Evolutionary conservation across 2,888 invertebrate species (phyloP), one percentile per base, ranked within the genome.

Genomic region (Exephanes ischioxanthus): DNA sequence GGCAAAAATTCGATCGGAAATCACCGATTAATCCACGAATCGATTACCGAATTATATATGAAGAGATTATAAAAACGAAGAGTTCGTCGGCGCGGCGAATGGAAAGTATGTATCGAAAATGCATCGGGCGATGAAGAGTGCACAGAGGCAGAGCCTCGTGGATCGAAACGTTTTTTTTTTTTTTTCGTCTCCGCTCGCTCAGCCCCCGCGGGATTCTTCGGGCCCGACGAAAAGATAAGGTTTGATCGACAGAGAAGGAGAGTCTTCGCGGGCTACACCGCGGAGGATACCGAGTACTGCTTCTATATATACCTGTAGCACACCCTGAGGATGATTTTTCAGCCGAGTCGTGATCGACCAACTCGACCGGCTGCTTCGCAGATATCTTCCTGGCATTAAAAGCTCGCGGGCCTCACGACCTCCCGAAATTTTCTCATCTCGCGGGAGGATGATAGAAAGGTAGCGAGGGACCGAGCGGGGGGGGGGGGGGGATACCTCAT

Each of bases 351-450:
- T 86, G 80, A 85, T 85, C 83, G 80, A 78, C 70, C 55, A 85
- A 85, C 72, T 68, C 67, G 63, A 75, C 45, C 70, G 79, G 80
- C 67, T 22, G 61, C 48, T 63, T 80, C 30, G 72, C 71, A 76
- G 83, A 83, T 86, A 83, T 86, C 76, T 77, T 73, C 33, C 73
- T 68, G 76, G 85, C 80, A 86, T 83, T 83, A 83, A 86, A 86
- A 86, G 83, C 85, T 86, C 48, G 63, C 37, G 83, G 85, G 67
- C 83, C 67, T 68, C 80, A 86, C 83, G 85, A 83, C 85, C 80
- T 77, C 80, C 85, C 77, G 58, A 72, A 86, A 86, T 86, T 80
- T 77, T 80, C 85, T 77, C 85, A 83, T 86, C 80, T 73, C 83
- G 53, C 63, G 68, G 67, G 77, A 80, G 83, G 41, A 75, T 68